These are phyloP conservation scores for Ditylenchus dipsaci DNA, from an alignment of 1,140 invertebrate genomes.

Conservation along the genomic window DNA sequence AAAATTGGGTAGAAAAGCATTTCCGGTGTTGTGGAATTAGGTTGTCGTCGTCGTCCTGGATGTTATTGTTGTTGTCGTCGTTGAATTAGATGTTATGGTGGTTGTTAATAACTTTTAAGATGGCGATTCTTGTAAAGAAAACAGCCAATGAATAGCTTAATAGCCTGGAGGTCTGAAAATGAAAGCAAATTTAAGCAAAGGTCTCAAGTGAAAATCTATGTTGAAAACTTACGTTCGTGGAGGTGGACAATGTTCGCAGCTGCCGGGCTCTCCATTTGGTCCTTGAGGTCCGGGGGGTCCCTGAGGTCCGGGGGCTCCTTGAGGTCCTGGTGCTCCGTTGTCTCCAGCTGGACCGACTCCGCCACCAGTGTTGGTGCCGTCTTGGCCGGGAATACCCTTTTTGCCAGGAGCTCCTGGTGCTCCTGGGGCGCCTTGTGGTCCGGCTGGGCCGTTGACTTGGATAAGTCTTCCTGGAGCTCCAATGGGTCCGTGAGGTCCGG, in stretches of 20 bases:
- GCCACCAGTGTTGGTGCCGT: slow-evolving; percentile 40
- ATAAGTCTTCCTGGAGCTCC: slow-evolving; percentile 46
- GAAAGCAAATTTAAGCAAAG: too few relatives aligned
- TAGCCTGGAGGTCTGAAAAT: not conserved
- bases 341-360: slow-evolving; percentile 34
- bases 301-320: slow-evolving; percentile 46
- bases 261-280: slow-evolving; percentile 34
- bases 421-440: slow-evolving; percentile 43
- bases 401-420: slow-evolving; percentile 45
- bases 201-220: too few relatives aligned
- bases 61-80: not conserved
- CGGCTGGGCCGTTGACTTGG: slow-evolving; percentile 55
- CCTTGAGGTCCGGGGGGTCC: slow-evolving; percentile 42
- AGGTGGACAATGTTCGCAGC: slow-evolving; percentile 42
- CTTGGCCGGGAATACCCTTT: slow-evolving; percentile 38
- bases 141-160: not conserved
- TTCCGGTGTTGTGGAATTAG: not conserved
- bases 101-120: not conserved
- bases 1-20: not conserved
- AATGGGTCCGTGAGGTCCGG: slow-evolving; percentile 49
- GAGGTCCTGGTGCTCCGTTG: slow-evolving; percentile 41
- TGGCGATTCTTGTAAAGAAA: not conserved
- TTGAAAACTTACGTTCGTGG: slow-evolving; percentile 37
- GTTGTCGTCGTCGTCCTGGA: not conserved
- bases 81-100: not conserved